phyloP scores from a whole-genome alignment of 2,113 vertebrate genomes.

The Caranx ignobilis region DNA sequence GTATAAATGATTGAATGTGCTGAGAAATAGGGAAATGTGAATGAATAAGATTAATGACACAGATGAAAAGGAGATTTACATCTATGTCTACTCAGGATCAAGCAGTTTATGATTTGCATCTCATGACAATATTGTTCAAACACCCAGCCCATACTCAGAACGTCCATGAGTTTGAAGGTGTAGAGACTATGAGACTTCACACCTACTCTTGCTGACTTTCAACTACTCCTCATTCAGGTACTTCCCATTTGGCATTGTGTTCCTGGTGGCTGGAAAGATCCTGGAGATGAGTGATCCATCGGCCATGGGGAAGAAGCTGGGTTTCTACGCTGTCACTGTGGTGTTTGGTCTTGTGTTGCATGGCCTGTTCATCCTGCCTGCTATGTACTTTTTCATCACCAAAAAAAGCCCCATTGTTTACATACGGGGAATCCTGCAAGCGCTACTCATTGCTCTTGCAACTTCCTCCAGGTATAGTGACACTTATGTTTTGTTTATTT shows the following conservation, averaged over 20 bases:
- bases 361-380: constrained; percentile 93
- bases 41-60: too few species aligned
- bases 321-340: constrained; percentile 95
- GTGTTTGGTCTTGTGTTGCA: constrained; percentile 95
- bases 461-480: constrained; percentile 97
- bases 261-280: constrained; percentile 97
- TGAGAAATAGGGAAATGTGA: too few species aligned
- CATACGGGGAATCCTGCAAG: constrained; percentile 96
- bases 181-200: background rate
- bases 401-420: constrained; percentile 98
- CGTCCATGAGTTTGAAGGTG: background rate
- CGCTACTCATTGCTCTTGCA: constrained; percentile 95
- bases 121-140: background rate
- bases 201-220: background rate
- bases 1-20: too few species aligned
- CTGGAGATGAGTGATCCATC: constrained; percentile 98
- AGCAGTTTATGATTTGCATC: background rate
- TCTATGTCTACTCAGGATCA: background rate
- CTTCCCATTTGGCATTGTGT: constrained; percentile 97
- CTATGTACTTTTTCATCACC: constrained; percentile 97
- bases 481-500: background rate
- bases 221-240: constrained; percentile 84
- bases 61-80: too few species aligned
- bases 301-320: constrained; percentile 94
- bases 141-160: background rate